These are phyloP conservation scores for Trissolcus japonicus DNA, from an alignment of 2,888 invertebrate species.

Conservation along the genomic window DNA sequence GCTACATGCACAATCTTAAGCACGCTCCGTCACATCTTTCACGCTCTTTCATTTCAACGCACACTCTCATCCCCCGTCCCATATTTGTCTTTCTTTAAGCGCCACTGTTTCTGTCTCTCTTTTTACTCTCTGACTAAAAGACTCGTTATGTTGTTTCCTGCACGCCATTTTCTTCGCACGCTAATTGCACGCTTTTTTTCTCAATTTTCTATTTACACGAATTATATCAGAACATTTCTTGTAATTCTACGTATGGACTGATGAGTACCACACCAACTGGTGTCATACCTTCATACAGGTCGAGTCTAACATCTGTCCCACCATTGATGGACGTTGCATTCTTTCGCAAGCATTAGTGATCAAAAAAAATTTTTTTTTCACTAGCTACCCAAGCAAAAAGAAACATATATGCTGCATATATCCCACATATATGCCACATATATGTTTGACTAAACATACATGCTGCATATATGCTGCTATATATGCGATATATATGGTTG, in stretches of 20 bases:
- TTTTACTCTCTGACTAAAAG: conserved; percentile 56
- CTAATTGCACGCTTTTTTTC: conserved; percentile 71
- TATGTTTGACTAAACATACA: too few species aligned
- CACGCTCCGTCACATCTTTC: conserved; percentile 41
- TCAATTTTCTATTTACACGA: conserved; percentile 59
- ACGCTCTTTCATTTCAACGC: conserved; percentile 16
- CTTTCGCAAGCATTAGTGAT: conserved; percentile 41
- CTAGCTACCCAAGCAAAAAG: too few species aligned
- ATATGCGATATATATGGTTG: too few species aligned
- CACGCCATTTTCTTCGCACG: conserved; percentile 73
- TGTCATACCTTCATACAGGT: neutral
- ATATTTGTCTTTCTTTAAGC: conserved; percentile 1
- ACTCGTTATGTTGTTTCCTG: conserved; percentile 63
- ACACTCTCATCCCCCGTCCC: neutral
- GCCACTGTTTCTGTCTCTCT: conserved; percentile 15
- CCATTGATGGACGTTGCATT: conserved; percentile 10
- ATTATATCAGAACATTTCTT: conserved; percentile 54
- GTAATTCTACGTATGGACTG: conserved; percentile 43
- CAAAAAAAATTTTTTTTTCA: too few species aligned
- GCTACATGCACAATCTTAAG: conserved; percentile 51
- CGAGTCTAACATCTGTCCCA: too few species aligned
- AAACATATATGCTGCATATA: too few species aligned
- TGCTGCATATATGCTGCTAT: too few species aligned
- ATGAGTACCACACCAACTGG: conserved; percentile 23
- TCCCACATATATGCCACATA: too few species aligned